Base-by-base conservation (phyloP, 64 coral and sea anemone species). In the Porites australiensis region DNA sequence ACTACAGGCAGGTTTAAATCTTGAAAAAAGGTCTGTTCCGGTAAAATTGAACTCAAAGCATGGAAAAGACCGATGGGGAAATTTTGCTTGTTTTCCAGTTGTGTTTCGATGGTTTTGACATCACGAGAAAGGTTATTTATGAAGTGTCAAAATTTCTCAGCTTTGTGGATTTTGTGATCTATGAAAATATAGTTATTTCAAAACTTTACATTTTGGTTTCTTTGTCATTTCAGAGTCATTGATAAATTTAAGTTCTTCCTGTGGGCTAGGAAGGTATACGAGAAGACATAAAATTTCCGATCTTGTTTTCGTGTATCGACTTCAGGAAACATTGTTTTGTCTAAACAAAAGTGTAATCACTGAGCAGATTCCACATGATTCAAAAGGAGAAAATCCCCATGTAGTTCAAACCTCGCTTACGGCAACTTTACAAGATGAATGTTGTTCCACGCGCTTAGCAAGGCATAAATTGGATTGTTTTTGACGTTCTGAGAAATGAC, bases 401-500 rank as follows among this genome's bases (percentile, higher is more conserved):
- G n/a, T n/a, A n/a, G 21, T 70, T 70, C 66, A 70, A 70, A 19
- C 71, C 15, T 74, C 47, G 71, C 11, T 46, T 37, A 37, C 27
- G 27, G 27, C 71, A 37, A 27, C 21, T 14, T 46, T 10, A 74
- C 21, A 44, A 74, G 10, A 23, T 71, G 16, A n/a, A 6, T 23
- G 45, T 27, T 74, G 47, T 48, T 27, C 71, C 73, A 50, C 73
- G 73, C 46, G 73, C 73, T 19, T 13, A 5, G 48, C 47, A 19
- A 13, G 73, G n/a, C 7, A 3, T 65, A 46, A 82, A 84, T 66
- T 65, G 15, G 81, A 66, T 18, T 67, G 61, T 6, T 50, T 50
- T 84, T 84, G 63, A 69, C 63, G 49, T 47, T 47, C 44, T 65
- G 59, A 59, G 44, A 84, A 68, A 68, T 69, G 44, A 84, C 8